Evolutionary conservation across 2,797 vertebrate genomes (phyloP).

Genomic region (Acipenser oxyrinchus): DNA sequence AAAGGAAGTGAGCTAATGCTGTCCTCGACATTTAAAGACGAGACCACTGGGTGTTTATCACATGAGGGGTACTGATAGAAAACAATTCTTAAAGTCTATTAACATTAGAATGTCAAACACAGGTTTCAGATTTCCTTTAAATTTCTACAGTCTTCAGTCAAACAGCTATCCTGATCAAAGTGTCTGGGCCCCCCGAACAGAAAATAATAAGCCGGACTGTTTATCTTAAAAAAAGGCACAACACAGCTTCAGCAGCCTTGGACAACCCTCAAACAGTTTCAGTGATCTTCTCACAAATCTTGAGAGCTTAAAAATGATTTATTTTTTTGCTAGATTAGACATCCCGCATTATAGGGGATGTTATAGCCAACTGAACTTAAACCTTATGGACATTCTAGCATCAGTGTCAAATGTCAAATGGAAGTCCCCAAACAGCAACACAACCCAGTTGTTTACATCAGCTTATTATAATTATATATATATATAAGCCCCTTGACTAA

Average conservation of each 20-base stretch:
- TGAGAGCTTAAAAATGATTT: not conserved
- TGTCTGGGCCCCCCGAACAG: slow-evolving; percentile 21
- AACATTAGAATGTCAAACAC: slow-evolving; percentile 44
- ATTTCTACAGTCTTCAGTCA: slow-evolving; percentile 18
- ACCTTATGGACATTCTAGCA: not conserved
- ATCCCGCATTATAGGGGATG: too few species aligned
- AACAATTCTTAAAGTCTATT: slow-evolving; percentile 23
- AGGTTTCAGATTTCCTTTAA: slow-evolving; percentile 24
- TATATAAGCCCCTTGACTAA: too few species aligned
- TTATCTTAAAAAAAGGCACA: slow-evolving; percentile 22
- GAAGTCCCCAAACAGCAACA: not conserved
- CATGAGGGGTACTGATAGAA: slow-evolving; percentile 28
- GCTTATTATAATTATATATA: not conserved
- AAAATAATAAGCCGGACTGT: slow-evolving; percentile 33
- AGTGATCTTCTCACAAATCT: not conserved
- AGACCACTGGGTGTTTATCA: not conserved
- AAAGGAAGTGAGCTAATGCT: slow-evolving; percentile 23
- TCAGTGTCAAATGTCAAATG: not conserved
- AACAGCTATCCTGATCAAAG: slow-evolving; percentile 30
- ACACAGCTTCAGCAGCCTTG: too few species aligned
- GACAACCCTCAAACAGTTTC: not conserved
- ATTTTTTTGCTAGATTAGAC: not conserved
- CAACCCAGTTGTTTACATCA: not conserved
- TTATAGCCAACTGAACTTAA: not conserved
- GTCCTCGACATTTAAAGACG: slow-evolving; percentile 2